A percentile compares a stretch with the other conserved stretches of the same genome.
Evolutionary conservation across 2,797 vertebrate species (phyloP).

Genomic region (Syngnathus acus): DNA sequence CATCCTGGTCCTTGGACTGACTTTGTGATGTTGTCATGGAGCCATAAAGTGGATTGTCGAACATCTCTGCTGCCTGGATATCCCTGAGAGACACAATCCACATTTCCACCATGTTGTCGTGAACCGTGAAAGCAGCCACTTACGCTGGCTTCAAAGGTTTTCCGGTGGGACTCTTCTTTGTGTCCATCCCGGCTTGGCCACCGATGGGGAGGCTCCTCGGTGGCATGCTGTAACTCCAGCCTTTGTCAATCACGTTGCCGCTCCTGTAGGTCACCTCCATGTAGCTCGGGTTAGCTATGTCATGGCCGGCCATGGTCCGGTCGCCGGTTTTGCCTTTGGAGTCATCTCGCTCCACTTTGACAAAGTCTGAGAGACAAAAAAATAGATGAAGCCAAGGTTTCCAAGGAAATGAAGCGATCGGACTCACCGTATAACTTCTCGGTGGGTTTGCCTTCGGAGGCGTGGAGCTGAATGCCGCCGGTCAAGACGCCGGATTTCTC

Average conservation of each 20-base stretch:
- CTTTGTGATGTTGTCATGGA: slow-evolving; percentile 59
- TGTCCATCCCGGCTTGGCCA: slow-evolving; percentile 64
- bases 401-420: slow-evolving; percentile 7
- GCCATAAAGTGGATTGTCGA: slow-evolving; percentile 95
- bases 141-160: slow-evolving; percentile 69
- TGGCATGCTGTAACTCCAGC: slow-evolving; percentile 77
- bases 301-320: slow-evolving; percentile 59
- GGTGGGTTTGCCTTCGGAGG: slow-evolving; percentile 83
- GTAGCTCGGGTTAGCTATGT: slow-evolving; percentile 84
- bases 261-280: slow-evolving; percentile 68
- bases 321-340: slow-evolving; percentile 65
- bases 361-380: slow-evolving; percentile 77
- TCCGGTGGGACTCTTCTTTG: slow-evolving; percentile 66
- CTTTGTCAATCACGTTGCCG: slow-evolving; percentile 57
- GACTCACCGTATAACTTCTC: slow-evolving; percentile 92
- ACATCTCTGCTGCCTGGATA: slow-evolving; percentile 75
- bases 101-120: neutral
- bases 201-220: slow-evolving; percentile 53
- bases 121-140: slow-evolving; percentile 37
- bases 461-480: slow-evolving; percentile 85
- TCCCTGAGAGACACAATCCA: neutral
- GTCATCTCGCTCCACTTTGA: slow-evolving; percentile 90
- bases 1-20: slow-evolving; percentile 72
- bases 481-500: slow-evolving; percentile 82
- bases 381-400: neutral